These are phyloP conservation scores for Lordiphosa stackelbergi DNA, from an alignment of 1,140 invertebrate species.

Conservation along the genomic window DNA sequence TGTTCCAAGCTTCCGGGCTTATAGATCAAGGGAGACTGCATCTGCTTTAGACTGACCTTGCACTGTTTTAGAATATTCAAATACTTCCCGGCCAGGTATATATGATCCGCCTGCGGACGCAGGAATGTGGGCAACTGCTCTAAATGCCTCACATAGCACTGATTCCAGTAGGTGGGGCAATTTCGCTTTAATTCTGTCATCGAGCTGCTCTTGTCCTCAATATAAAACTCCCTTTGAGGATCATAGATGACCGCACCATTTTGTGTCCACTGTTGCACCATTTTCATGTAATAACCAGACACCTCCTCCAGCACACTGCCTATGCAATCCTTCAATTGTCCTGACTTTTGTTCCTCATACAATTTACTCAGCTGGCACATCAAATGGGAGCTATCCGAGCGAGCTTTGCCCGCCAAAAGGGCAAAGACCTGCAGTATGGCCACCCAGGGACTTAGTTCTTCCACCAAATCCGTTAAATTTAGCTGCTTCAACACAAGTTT, in stretches of 20 bases:
- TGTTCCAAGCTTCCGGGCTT: conserved; percentile 9
- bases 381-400: conserved; percentile 32
- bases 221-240: conserved; percentile 38
- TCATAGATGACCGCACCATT: conserved; percentile 47
- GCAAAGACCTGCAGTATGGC: conserved; percentile 23
- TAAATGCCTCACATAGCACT: conserved; percentile 25
- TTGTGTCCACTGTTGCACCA: conserved; percentile 56
- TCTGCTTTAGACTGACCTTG: conserved; percentile 35
- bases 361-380: conserved; percentile 32
- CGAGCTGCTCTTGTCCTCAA: conserved; percentile 52
- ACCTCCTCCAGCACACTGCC: conserved; percentile 15
- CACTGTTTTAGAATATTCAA: conserved; percentile 54
- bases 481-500: conserved; percentile 26
- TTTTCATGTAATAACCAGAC: conserved; percentile 48
- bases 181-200: conserved; percentile 38
- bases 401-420: conserved; percentile 13
- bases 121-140: conserved; percentile 44
- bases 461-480: conserved; percentile 37
- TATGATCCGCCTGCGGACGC: conserved; percentile 4
- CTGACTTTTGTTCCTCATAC: conserved; percentile 15
- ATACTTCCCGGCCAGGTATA: conserved; percentile 54
- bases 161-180: conserved; percentile 44
- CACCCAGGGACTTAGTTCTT: conserved; percentile 48
- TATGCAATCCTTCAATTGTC: conserved; percentile 11
- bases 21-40: conserved; percentile 36